Evolutionary conservation across 1,140 invertebrate genomes (phyloP).

Genomic region (Brachionus paranguensis): DNA sequence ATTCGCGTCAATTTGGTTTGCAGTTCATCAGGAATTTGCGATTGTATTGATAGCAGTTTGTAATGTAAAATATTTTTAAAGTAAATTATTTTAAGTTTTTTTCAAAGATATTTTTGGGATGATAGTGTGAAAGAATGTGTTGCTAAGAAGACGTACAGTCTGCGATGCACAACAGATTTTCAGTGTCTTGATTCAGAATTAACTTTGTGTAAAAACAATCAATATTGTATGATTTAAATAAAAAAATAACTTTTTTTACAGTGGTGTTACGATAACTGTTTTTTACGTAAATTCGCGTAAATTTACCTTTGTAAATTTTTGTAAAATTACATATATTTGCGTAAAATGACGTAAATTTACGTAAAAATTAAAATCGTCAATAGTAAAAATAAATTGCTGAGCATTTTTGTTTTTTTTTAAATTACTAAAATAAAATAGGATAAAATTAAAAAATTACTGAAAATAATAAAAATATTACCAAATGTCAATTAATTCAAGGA

Average conservation of each 20-base stretch:
- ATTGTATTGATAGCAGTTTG: background rate
- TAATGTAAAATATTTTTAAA: background rate
- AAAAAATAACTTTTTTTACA: background rate
- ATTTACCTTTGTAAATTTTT: too few relatives aligned
- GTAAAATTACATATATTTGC: too few relatives aligned
- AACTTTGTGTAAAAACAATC: background rate
- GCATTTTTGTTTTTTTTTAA: too few relatives aligned
- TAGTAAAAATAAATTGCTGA: too few relatives aligned
- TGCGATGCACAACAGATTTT: background rate
- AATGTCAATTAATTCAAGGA: too few relatives aligned
- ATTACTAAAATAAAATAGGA: too few relatives aligned
- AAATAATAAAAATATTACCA: too few relatives aligned
- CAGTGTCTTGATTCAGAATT: background rate
- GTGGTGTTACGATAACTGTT: too few relatives aligned
- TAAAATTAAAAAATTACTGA: too few relatives aligned
- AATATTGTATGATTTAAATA: background rate
- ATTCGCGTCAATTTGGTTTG: background rate
- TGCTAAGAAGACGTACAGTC: background rate
- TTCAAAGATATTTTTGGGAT: background rate
- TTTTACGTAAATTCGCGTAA: too few relatives aligned
- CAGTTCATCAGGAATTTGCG: background rate
- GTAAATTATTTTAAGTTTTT: background rate
- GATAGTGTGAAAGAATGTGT: background rate
- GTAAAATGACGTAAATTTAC: too few relatives aligned
- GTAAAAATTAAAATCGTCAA: too few relatives aligned